Base-by-base conservation (phyloP, 2,797 vertebrate genomes). In the Microctenopoma steveboyesi region DNA sequence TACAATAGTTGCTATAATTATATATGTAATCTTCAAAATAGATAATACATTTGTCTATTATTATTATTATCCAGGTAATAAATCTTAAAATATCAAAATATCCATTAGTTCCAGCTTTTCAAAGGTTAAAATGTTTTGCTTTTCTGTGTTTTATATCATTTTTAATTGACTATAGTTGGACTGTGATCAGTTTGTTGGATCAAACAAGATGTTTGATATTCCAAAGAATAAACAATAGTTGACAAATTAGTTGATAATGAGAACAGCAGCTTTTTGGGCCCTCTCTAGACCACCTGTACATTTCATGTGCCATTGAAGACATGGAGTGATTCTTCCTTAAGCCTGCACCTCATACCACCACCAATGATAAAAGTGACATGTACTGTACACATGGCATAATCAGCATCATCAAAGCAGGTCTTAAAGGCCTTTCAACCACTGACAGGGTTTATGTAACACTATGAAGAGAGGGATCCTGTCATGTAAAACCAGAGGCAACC, bases 401-500 rank as follows among this genome's bases (percentile, higher is more conserved):
- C 58, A 43, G n/a, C 14, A 53, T 56, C 5, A 45, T 39, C 16
- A 42, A 33, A 70, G 11, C 12, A 51, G 18, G 15, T 28, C 28
- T 39, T n/a, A 7, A 71, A 53, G 5, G 22, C 13, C 28, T 52
- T 61, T 66, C 6, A 64, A 18, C 61, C 37, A 25, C 22, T 54
- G 45, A 65, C 53, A 56, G 3, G 52, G 3, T 64, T 64, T 50
- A 45, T 72, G 42, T 50, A 57, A 54, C 6, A 64, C 46, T 53
- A 35, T 4, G 12, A 74, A 56, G 33, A 58, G 46, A 43, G 51
- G 54, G 27, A 70, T 74, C 37, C 43, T 78, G 57, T 65, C 58
- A 60, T 61, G 39, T 51, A 72, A 69, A 59, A 65, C 50, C 22
- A 35, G 16, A 64, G 49, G n/a, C 1, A 5, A 46, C 42, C 7